Evolutionary conservation across 2,113 vertebrate species (phyloP), one percentile per base, ranked within the genome.

Genomic region (Micronycteris hirsuta): DNA sequence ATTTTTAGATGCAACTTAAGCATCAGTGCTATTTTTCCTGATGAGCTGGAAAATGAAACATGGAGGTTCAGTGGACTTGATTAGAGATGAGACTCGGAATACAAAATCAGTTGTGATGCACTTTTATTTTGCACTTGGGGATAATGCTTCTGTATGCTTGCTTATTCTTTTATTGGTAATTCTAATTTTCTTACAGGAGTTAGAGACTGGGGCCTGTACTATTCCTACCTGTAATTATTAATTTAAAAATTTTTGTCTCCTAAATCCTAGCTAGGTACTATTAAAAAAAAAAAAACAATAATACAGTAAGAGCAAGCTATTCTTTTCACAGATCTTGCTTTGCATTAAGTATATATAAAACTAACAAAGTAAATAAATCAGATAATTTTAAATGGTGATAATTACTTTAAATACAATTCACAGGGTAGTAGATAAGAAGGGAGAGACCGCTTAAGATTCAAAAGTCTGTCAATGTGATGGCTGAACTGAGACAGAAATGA

Each of bases 11-110:
- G 7, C 31, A 84, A 63, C 73, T 9, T 80, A 36, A 77, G 31
- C 20, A 73, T 84, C 20, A 49, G 4, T 91, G 58, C 17, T 86
- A 9, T 82, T 95, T 28, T 94, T 88, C 31, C 28, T 95, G 47
- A 91, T 94, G 92, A 95, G 31, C 61, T 89, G 28, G 71, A 86
- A 96, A 94, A 94, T 70, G 63, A 92, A 89, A 78, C 26, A 43
- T 31, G 5, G 68, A 91, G 43, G 41, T 67, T 88, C 58, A 91
- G 13, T 49, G 74, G 80, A 86, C 82, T 82, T 82, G 58, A 93
- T 91, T 78, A 91, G 58, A 89, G 38, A 65, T n/a, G 31, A 96
- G 10, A 61, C 43, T 52, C 9, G 3, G 73, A 89, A 91, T 45
- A 82, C n/a, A 41, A 61, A 86, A 93, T 76, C 17, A 47, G 3